Percentiles rank a stretch among this genome's conserved stretches.
Evolutionary conservation across 2,113 vertebrate genomes (phyloP).

Genomic region (Heptranchias perlo): DNA sequence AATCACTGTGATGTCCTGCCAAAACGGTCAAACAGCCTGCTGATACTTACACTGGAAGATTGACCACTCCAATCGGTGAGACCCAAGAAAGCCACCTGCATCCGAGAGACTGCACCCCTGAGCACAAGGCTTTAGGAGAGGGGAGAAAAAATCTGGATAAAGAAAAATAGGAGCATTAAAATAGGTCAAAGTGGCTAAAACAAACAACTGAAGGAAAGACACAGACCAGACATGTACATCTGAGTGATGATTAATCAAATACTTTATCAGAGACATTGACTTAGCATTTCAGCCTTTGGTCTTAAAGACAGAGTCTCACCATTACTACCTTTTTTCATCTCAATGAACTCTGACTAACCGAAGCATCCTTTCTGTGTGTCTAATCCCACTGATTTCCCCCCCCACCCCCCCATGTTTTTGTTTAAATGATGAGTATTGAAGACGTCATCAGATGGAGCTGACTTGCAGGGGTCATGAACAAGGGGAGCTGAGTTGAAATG

Average conservation of each 20-base stretch:
- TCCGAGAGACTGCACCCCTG: background rate
- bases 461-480: background rate
- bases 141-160: background rate
- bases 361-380: background rate
- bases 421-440: background rate
- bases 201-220: background rate
- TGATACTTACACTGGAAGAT: background rate
- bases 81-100: background rate
- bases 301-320: background rate
- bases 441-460: background rate
- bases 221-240: background rate
- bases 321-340: background rate
- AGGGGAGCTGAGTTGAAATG: background rate
- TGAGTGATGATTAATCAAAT: constrained; percentile 1
- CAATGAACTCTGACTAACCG: background rate
- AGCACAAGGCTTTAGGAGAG: background rate
- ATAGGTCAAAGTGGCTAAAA: background rate
- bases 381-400: background rate
- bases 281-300: background rate
- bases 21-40: background rate
- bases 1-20: background rate
- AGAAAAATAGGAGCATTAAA: background rate
- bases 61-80: background rate
- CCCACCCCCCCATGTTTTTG: background rate
- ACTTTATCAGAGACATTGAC: background rate